Base-by-base conservation (phyloP, 2,797 vertebrate species). In the Threskiornis aethiopicus region DNA sequence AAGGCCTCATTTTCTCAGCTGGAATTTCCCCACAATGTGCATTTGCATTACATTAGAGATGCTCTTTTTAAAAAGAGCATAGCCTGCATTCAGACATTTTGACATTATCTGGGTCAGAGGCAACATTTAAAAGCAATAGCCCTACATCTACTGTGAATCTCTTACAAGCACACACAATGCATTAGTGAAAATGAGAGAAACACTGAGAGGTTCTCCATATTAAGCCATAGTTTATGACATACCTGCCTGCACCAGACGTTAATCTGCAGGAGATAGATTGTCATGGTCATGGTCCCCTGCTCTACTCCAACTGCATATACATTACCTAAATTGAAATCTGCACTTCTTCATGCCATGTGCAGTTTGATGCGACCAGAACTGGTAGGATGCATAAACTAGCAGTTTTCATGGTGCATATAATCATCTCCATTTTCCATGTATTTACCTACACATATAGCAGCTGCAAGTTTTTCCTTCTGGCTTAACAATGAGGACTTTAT, bases 1-100 rank as follows among this genome's bases (percentile, higher is more conserved):
- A 98, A 98, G 96, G 96, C 96, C 95, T 98, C 98, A 98, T 98
- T 98, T 98, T 98, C 98, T 97, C 98, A 98, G 98, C 97, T 98
- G 98, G 98, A 98, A 98, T 98, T 98, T 98, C 97, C 97, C 98
- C 97, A 94, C 97, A 96, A 77, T 96, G 97, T 98, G 96, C 98
- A 98, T 98, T 98, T 98, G 97, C 98, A 98, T 98, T 98, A 95
- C 98, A 98, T 98, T 98, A 98, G 97, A 97, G 97, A 97, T 98
- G 91, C 86, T 97, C 97, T 97, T 97, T 98, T 97, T 95, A 97
- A 97, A 97, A 97, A 95, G 90, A 97, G 87, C 96, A 96, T 97
- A 90, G 83, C 84, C 96, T 91, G 25, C 72, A 81, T 97, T 97
- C 97, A 98, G 98, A 97, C 97, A 90, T 97, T 98, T 97, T 98